These are phyloP conservation scores for Diorhabda sublineata DNA, from an alignment of 1,140 invertebrate genomes.

Conservation along the genomic window DNA sequence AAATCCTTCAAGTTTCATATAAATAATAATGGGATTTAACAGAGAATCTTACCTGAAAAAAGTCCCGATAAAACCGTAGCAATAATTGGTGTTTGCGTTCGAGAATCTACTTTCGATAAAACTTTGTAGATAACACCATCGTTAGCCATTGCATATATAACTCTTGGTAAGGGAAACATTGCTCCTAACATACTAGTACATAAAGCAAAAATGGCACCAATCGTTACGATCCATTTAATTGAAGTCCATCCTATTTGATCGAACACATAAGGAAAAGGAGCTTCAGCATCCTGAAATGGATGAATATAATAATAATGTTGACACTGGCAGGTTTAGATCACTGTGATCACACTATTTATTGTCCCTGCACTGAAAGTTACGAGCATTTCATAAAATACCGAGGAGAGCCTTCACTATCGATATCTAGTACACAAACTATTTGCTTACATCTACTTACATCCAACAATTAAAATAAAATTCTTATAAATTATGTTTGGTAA, in stretches of 20 bases:
- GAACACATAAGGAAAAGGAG: constrained; percentile 72
- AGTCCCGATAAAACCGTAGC: constrained; percentile 78
- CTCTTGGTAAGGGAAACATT: constrained; percentile 80
- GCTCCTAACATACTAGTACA: constrained; percentile 75
- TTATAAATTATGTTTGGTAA: too few species aligned
- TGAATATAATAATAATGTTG: too few species aligned
- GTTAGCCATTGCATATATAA: constrained; percentile 83
- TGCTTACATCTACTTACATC: too few species aligned
- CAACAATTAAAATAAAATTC: too few species aligned
- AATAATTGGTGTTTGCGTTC: constrained; percentile 74
- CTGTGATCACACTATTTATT: too few species aligned
- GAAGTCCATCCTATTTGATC: constrained; percentile 62
- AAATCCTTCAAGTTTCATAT: background rate
- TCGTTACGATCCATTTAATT: constrained; percentile 71
- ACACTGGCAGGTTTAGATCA: too few species aligned
- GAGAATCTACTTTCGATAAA: constrained; percentile 63
- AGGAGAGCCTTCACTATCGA: too few species aligned
- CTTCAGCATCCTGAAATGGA: constrained; percentile 54
- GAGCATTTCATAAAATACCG: too few species aligned
- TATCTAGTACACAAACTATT: too few species aligned
- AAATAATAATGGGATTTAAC: background rate
- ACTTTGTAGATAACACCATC: constrained; percentile 78
- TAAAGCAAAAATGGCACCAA: constrained; percentile 75
- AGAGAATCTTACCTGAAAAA: constrained; percentile 59
- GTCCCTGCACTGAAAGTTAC: too few species aligned